phyloP scores from a whole-genome alignment of 2,797 vertebrate genomes.

The Propithecus deckenii region DNA sequence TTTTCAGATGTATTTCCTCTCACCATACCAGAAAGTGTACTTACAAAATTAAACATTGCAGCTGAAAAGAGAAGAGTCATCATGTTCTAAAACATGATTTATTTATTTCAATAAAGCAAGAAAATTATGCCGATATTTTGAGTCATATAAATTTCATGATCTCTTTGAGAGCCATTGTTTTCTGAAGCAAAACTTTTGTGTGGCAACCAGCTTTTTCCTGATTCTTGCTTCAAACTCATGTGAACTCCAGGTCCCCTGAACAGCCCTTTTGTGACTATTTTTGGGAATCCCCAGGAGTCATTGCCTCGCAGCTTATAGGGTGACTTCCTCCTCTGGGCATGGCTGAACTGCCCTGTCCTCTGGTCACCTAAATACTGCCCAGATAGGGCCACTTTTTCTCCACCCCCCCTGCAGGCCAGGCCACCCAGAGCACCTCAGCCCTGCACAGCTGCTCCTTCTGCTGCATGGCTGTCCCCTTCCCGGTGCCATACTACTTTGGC shows the following conservation, averaged over 20 bases:
- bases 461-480: background rate
- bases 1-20: conserved; percentile 72
- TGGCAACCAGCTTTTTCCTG: background rate
- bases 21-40: conserved; percentile 9
- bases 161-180: background rate
- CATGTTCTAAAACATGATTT: conserved; percentile 59
- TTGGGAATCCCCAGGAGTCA: background rate
- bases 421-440: background rate
- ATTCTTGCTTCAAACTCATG: background rate
- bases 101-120: conserved; percentile 63
- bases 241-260: background rate
- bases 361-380: background rate
- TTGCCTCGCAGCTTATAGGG: background rate
- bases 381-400: background rate
- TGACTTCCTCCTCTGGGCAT: background rate
- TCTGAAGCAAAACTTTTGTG: background rate
- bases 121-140: conserved; percentile 46
- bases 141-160: conserved; percentile 39
- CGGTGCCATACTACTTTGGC: background rate
- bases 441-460: background rate
- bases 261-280: background rate
- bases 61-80: conserved; percentile 58
- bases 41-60: conserved; percentile 66
- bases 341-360: background rate
- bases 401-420: background rate